Evolutionary conservation across 2,888 invertebrate species (phyloP).

Genomic region (Rutpela maculata): DNA sequence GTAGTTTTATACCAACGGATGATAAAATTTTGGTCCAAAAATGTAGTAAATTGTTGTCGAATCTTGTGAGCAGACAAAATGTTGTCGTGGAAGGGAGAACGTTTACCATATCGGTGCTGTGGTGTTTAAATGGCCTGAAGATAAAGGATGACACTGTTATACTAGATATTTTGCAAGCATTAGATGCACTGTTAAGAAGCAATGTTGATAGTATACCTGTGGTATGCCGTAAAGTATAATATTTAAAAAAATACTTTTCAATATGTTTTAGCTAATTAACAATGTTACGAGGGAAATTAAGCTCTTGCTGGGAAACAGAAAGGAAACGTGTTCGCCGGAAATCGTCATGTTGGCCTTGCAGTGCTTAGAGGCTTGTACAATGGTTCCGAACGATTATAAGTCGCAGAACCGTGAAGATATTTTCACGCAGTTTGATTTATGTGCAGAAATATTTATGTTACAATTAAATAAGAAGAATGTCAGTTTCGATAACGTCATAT

Average conservation of each 20-base stretch:
- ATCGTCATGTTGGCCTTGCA: slow-evolving; percentile 63
- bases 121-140: slow-evolving; percentile 70
- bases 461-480: slow-evolving; percentile 71
- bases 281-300: slow-evolving; percentile 53
- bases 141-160: slow-evolving; percentile 63
- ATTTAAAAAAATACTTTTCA: not conserved
- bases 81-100: slow-evolving; percentile 72
- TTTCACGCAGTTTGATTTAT: slow-evolving; percentile 63
- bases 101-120: slow-evolving; percentile 66
- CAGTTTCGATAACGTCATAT: slow-evolving; percentile 74
- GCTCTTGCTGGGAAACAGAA: slow-evolving; percentile 36
- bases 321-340: slow-evolving; percentile 50
- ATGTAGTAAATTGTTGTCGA: slow-evolving; percentile 77
- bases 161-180: slow-evolving; percentile 69
- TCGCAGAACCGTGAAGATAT: slow-evolving; percentile 42
- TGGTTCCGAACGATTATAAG: slow-evolving; percentile 48
- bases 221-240: slow-evolving; percentile 45
- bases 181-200: slow-evolving; percentile 70
- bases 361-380: slow-evolving; percentile 69
- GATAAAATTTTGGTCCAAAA: slow-evolving; percentile 78
- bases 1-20: slow-evolving; percentile 70
- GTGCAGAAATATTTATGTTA: slow-evolving; percentile 72
- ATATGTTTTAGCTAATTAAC: slow-evolving; percentile 59
- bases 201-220: slow-evolving; percentile 60
- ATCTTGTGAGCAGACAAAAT: slow-evolving; percentile 77